These are phyloP conservation scores for Paramuricea clavata DNA, from an alignment of 92 coral and sea anemone genomes.

Conservation along the genomic window DNA sequence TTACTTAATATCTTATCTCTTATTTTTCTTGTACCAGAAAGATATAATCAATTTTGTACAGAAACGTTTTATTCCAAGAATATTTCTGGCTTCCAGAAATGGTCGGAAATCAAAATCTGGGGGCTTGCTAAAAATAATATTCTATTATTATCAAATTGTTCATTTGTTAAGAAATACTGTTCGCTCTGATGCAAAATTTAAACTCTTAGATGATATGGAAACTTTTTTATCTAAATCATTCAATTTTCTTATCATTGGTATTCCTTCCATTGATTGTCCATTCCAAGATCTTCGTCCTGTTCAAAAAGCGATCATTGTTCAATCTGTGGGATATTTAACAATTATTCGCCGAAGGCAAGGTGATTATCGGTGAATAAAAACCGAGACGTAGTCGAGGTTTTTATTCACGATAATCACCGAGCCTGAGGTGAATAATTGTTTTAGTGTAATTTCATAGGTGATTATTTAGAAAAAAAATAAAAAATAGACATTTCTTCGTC, in stretches of 20 bases:
- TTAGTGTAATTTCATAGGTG: too few species aligned
- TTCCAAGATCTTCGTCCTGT: constrained; percentile 13
- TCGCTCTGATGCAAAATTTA: not conserved
- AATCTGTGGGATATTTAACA: constrained; percentile 28
- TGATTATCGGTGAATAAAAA: too few species aligned
- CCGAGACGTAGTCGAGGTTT: too few species aligned
- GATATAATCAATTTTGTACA: not conserved
- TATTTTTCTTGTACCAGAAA: constrained; percentile 27
- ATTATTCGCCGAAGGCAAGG: too few species aligned
- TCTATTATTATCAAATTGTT: constrained; percentile 34
- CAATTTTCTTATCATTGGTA: constrained; percentile 7
- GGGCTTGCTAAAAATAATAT: constrained; percentile 28
- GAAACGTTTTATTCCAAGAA: not conserved
- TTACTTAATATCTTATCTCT: not conserved
- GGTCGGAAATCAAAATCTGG: not conserved
- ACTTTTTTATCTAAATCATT: not conserved
- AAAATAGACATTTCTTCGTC: too few species aligned
- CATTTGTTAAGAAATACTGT: not conserved
- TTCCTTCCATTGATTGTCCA: constrained; percentile 5
- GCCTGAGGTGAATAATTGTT: too few species aligned
- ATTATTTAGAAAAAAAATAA: too few species aligned
- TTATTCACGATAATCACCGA: too few species aligned
- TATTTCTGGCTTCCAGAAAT: not conserved
- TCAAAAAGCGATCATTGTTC: constrained; percentile 15
- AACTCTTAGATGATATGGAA: not conserved